These are phyloP conservation scores for Ictidomys tridecemlineatus DNA, from an alignment of 2,113 vertebrate genomes.

Conservation along the genomic window DNA sequence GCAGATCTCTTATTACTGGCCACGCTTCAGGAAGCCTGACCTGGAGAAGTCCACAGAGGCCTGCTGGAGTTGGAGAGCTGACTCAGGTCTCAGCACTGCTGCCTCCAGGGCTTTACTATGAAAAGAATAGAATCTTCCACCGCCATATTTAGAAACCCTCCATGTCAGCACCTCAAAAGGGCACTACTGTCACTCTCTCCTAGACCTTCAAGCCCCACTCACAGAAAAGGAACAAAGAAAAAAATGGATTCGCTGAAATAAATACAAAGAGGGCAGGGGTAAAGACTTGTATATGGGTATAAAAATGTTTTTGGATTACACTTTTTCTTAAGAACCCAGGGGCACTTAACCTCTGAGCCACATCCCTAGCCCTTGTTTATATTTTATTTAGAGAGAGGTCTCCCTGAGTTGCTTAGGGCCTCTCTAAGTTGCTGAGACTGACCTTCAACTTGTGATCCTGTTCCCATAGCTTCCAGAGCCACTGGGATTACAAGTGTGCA, in stretches of 20 bases:
- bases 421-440: too few species aligned
- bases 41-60: neutral
- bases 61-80: neutral
- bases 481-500: too few species aligned
- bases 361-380: too few species aligned
- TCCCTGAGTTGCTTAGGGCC: too few species aligned
- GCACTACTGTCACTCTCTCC: neutral
- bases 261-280: neutral
- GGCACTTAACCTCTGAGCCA: too few species aligned
- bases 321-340: neutral
- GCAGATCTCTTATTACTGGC: constrained; percentile 13
- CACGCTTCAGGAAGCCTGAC: neutral
- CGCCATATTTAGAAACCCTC: constrained; percentile 59
- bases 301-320: neutral
- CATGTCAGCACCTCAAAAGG: constrained; percentile 65
- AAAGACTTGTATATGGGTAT: neutral
- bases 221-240: neutral
- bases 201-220: neutral
- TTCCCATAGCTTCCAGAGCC: too few species aligned
- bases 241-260: neutral
- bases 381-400: too few species aligned
- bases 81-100: neutral
- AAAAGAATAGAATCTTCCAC: constrained; percentile 56
- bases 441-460: too few species aligned
- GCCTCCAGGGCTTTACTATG: constrained; percentile 45